Percentiles rank a stretch among this genome's conserved stretches.
Evolutionary conservation across 2,113 vertebrate species (phyloP).

Genomic region (Podarcis cretensis): DNA sequence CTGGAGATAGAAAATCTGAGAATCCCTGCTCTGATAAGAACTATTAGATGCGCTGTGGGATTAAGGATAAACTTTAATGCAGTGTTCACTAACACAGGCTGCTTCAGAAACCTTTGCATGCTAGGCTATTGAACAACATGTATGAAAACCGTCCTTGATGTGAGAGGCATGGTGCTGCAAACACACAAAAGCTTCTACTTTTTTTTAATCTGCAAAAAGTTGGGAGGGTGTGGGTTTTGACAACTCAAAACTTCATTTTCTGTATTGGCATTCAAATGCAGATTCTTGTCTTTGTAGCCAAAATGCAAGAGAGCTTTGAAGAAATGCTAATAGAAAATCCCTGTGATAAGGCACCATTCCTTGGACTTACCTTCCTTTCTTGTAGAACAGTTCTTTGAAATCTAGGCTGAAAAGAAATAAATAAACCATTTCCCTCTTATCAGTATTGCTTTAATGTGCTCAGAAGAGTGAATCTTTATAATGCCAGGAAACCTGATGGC

Average conservation of each 20-base stretch:
- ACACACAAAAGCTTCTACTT: not conserved
- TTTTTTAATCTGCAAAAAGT: not conserved
- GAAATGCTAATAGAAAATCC: constrained; percentile 61
- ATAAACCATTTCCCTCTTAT: constrained; percentile 56
- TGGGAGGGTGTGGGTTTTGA: not conserved
- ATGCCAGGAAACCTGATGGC: constrained; percentile 26
- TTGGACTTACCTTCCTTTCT: constrained; percentile 44
- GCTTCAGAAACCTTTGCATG: not conserved
- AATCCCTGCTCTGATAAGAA: too few species aligned
- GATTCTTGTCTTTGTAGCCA: constrained; percentile 60
- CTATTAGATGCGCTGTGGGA: not conserved
- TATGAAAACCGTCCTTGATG: not conserved
- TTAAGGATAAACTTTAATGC: not conserved
- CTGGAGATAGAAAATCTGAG: too few species aligned
- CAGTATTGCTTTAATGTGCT: constrained; percentile 52
- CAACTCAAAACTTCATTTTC: constrained; percentile 45
- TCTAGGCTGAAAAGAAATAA: constrained; percentile 49
- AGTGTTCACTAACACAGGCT: not conserved
- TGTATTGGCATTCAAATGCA: constrained; percentile 57
- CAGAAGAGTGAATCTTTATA: constrained; percentile 28
- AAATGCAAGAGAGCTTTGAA: constrained; percentile 58
- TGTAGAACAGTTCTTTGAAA: constrained; percentile 59
- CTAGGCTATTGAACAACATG: not conserved
- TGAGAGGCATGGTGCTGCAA: not conserved
- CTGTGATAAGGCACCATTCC: constrained; percentile 40